Evolutionary conservation across 2,113 vertebrate species (phyloP).

Genomic region (Cheilinus undulatus): DNA sequence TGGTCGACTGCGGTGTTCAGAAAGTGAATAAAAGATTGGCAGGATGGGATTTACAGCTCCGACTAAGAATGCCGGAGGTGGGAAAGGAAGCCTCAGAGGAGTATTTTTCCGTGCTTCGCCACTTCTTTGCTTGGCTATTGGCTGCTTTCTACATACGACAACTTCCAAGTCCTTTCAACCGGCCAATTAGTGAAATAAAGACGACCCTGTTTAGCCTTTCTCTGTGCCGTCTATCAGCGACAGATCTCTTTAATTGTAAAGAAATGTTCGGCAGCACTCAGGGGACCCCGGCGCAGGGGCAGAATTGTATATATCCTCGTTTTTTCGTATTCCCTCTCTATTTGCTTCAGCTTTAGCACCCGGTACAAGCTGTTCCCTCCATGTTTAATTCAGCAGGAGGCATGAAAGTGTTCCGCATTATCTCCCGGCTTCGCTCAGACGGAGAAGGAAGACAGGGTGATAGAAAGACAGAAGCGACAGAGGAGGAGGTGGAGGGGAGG

Average conservation of each 20-base stretch:
- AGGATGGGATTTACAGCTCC: conserved; percentile 48
- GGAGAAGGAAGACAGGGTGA: conserved; percentile 37
- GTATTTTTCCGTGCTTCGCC: conserved; percentile 5
- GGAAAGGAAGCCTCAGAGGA: conserved; percentile 46
- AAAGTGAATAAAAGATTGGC: conserved; percentile 32
- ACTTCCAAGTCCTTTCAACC: conserved; percentile 50
- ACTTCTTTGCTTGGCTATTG: conserved; percentile 17
- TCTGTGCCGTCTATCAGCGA: conserved; percentile 11
- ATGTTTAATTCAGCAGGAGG: conserved; percentile 80
- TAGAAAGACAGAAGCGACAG: neutral
- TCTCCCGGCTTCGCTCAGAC: conserved; percentile 46
- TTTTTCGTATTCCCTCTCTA: conserved; percentile 40
- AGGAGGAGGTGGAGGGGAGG: conserved; percentile 7
- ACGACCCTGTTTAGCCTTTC: conserved; percentile 36
- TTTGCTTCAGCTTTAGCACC: conserved; percentile 48
- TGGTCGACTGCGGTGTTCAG: conserved; percentile 40
- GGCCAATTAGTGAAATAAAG: conserved; percentile 65
- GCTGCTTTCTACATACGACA: conserved; percentile 40
- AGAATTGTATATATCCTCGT: conserved; percentile 36
- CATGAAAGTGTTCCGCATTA: conserved; percentile 73
- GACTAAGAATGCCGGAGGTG: conserved; percentile 49
- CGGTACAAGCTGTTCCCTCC: conserved; percentile 62
- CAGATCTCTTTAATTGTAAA: conserved; percentile 69
- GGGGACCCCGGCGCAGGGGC: conserved; percentile 38
- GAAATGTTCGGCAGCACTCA: conserved; percentile 56